These are phyloP conservation scores for Boleophthalmus pectinirostris DNA, from an alignment of 2,113 vertebrate species.

Conservation along the genomic window DNA sequence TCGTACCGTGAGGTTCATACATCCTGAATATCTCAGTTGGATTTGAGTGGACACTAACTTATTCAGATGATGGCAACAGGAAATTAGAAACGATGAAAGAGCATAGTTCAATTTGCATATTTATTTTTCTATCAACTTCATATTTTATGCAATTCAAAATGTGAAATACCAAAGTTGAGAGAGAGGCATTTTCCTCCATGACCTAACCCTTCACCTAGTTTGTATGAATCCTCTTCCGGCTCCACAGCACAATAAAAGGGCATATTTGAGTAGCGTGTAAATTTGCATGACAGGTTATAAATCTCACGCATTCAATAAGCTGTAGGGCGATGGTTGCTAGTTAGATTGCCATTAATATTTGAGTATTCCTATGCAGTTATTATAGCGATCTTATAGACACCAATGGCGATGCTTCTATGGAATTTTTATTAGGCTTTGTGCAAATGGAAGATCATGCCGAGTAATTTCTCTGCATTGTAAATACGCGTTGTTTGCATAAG, in stretches of 20 bases:
- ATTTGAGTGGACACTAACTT: background rate
- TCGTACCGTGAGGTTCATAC: no score
- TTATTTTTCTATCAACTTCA: background rate
- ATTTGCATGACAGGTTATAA: slow-evolving; percentile 49
- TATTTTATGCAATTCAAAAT: background rate
- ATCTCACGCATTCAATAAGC: slow-evolving; percentile 35
- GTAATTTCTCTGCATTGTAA: background rate
- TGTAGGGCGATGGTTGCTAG: slow-evolving; percentile 30
- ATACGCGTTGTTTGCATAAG: slow-evolving; percentile 9
- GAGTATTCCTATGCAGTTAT: slow-evolving; percentile 36
- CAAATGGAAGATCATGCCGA: background rate
- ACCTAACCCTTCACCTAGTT: background rate
- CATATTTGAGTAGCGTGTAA: slow-evolving; percentile 47
- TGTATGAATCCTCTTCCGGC: slow-evolving; percentile 11
- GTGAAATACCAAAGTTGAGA: slow-evolving; percentile 12
- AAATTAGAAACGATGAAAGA: background rate
- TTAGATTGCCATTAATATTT: slow-evolving; percentile 52
- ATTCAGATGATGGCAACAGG: background rate
- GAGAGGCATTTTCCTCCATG: slow-evolving; percentile 27
- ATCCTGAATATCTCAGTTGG: no score
- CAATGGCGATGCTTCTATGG: slow-evolving; percentile 5
- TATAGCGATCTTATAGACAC: slow-evolving; percentile 23
- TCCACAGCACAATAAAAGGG: slow-evolving; percentile 29
- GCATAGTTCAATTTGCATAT: background rate
- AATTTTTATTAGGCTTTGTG: slow-evolving; percentile 27